Evolutionary conservation across 2,797 vertebrate species (phyloP), one percentile per base, ranked within the genome.

Genomic region (Miichthys miiuy): DNA sequence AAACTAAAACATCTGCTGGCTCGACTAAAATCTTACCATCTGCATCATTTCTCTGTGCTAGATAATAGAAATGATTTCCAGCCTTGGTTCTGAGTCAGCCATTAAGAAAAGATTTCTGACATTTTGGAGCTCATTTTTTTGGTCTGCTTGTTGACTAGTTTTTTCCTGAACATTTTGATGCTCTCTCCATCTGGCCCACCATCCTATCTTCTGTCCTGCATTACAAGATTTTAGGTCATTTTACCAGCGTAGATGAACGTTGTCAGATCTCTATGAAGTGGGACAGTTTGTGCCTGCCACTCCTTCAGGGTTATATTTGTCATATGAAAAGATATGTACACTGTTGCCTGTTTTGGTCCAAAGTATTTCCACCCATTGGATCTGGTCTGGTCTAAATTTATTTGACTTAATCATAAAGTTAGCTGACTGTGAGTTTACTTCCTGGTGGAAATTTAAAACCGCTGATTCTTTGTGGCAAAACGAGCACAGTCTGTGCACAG

Each of bases 361-460:
- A 47, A 7, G 25, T 51, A 27, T 18, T 3, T 11, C 16, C 12
- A 5, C 18, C 2, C 0, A 14, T 8, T 21, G 2, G 47, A 65
- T 50, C 13, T 51, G 50, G 17, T 44, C 25, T 50, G 14, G 20
- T 67, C 10, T 21, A 47, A 14, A 16, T 46, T 7, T 8, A 7
- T 57, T 41, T 56, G 23, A 66, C 1, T 13, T 62, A 1, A 50
- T 41, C 5, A 48, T 0, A 0, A 34, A 10, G 57, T 50, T 42
- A 12, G 10, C 62, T 18, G 6, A 12, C 77, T 56, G 50, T 6
- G 16, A 52, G 14, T 50, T 14, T 46, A 65, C 21, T 41, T 70
- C 17, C 46, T 61, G n/a, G n/a, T 47, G 44, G 34, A 46, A 69
- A 72, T 56, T 46, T 12, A 30, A 73, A 74, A 38, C 20, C 55